phyloP scores from a whole-genome alignment of 2,888 invertebrate species.

The Parelbella ahira region DNA sequence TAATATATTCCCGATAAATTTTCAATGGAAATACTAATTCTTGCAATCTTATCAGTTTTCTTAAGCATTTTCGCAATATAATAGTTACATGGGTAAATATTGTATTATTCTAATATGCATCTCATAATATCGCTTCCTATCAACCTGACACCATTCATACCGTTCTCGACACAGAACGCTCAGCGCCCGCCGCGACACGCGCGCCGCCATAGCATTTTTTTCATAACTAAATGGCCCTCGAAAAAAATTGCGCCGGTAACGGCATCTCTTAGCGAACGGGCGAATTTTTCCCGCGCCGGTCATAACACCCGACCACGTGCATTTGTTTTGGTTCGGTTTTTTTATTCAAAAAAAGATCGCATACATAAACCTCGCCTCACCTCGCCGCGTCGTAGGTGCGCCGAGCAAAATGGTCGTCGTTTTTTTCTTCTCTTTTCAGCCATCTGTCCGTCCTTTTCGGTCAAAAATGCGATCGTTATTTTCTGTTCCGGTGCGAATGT shows the following conservation, averaged over 20 bases:
- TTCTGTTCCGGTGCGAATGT: constrained; percentile 77
- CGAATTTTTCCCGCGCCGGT: constrained; percentile 72
- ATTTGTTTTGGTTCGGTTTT: constrained; percentile 80
- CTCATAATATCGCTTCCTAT: not conserved
- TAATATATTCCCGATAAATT: too few relatives aligned
- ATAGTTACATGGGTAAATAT: too few relatives aligned
- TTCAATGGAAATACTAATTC: too few relatives aligned
- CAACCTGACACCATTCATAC: constrained; percentile 5
- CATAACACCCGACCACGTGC: constrained; percentile 79
- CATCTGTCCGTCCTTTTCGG: constrained; percentile 80
- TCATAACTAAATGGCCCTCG: constrained; percentile 58
- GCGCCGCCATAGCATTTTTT: constrained; percentile 69
- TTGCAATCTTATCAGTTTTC: too few relatives aligned
- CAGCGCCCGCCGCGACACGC: constrained; percentile 36
- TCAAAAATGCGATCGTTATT: constrained; percentile 82
- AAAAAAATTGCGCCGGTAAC: constrained; percentile 71
- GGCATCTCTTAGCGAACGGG: constrained; percentile 72
- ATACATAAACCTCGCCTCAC: constrained; percentile 76
- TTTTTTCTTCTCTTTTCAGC: constrained; percentile 81
- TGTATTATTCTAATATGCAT: constrained; percentile 5
- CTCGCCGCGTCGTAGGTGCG: constrained; percentile 69
- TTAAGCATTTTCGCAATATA: too few relatives aligned
- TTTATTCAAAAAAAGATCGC: constrained; percentile 74
- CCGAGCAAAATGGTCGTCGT: constrained; percentile 79
- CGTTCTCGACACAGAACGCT: constrained; percentile 2